These are phyloP conservation scores for Patella vulgata DNA, from an alignment of 1,140 invertebrate species.

Conservation along the genomic window DNA sequence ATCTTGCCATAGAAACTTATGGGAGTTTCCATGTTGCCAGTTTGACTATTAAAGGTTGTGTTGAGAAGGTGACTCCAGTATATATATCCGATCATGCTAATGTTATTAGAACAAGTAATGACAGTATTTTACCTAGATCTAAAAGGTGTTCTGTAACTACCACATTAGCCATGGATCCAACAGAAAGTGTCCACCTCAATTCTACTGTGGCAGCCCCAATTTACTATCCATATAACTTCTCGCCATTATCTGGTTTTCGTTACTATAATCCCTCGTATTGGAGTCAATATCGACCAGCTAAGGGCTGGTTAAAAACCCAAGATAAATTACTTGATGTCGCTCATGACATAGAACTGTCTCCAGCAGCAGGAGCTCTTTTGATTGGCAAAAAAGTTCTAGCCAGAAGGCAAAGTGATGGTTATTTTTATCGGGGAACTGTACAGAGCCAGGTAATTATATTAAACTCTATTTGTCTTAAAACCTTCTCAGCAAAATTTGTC, in stretches of 20 bases:
- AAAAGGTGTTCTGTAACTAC: constrained; percentile 60
- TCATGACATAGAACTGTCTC: constrained; percentile 43
- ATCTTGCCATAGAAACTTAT: constrained; percentile 63
- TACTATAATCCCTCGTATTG: constrained; percentile 58
- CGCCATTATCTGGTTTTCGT: constrained; percentile 28
- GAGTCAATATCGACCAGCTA: constrained; percentile 58
- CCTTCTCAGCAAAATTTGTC: no score
- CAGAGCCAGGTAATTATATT: constrained; percentile 63
- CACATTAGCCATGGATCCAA: constrained; percentile 53
- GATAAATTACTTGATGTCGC: constrained; percentile 42
- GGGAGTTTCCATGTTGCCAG: constrained; percentile 63
- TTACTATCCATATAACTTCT: neutral
- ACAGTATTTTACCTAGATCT: constrained; percentile 51
- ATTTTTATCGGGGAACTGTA: constrained; percentile 62
- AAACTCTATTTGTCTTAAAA: no score
- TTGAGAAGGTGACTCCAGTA: constrained; percentile 62
- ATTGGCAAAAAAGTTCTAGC: constrained; percentile 61
- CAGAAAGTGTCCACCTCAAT: constrained; percentile 41
- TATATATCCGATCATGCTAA: constrained; percentile 52
- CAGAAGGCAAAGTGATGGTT: constrained; percentile 60
- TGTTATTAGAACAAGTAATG: constrained; percentile 56
- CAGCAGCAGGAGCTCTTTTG: constrained; percentile 60
- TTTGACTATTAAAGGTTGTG: constrained; percentile 55
- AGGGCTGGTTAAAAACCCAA: constrained; percentile 53
- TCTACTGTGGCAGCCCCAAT: constrained; percentile 30